Evolutionary conservation across 2,113 vertebrate genomes (phyloP).

Genomic region (Sterrhoptilus dennistouni): DNA sequence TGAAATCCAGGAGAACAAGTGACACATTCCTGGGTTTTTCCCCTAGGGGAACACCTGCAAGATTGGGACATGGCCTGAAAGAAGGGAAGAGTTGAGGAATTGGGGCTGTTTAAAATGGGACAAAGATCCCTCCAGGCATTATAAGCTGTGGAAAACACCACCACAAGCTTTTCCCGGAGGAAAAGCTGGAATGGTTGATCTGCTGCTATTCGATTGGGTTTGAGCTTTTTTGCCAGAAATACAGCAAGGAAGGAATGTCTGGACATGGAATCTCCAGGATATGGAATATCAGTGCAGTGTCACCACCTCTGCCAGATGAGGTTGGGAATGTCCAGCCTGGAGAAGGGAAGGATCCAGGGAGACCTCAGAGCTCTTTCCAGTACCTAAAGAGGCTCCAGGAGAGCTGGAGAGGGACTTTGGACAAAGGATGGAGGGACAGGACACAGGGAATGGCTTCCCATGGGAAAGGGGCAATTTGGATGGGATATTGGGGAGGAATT

Average conservation of each 20-base stretch:
- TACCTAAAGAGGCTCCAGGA: neutral
- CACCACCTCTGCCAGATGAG: neutral
- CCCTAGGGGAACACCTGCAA: neutral
- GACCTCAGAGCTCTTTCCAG: neutral
- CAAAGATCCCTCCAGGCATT: accelerated
- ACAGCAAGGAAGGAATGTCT: neutral
- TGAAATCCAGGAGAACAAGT: neutral
- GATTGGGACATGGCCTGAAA: accelerated
- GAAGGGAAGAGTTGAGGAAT: neutral
- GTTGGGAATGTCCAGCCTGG: neutral
- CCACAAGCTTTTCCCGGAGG: accelerated
- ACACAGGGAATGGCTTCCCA: neutral
- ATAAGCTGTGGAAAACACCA: neutral
- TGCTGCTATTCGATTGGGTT: neutral
- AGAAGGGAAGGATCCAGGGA: neutral
- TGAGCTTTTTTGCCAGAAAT: neutral
- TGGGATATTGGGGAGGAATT: neutral
- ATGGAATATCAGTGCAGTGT: accelerated
- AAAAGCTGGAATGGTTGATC: neutral
- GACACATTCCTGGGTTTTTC: neutral
- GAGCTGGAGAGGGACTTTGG: neutral
- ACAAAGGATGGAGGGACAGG: neutral
- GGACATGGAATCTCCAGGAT: accelerated
- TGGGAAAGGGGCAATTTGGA: too few relatives aligned
- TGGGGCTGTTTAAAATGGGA: neutral